Evolutionary conservation across 2,888 invertebrate species (phyloP).

Genomic region (Folsomia manolachei): DNA sequence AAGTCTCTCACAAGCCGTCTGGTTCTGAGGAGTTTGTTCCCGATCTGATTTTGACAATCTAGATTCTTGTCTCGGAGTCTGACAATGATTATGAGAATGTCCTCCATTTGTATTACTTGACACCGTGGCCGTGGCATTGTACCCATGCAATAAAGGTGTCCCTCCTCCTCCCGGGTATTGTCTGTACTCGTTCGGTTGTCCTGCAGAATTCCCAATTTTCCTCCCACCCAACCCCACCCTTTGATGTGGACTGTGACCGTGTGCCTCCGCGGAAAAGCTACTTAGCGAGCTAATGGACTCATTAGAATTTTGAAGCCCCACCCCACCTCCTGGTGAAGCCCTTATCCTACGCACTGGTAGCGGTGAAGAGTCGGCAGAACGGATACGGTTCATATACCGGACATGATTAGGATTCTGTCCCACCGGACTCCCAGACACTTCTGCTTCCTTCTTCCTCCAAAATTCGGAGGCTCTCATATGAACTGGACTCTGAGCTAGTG

Average conservation of each 20-base stretch:
- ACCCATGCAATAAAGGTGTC: too few relatives aligned
- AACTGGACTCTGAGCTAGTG: conserved; percentile 42
- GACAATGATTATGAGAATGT: neutral
- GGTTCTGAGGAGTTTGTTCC: conserved; percentile 15
- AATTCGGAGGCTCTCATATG: conserved; percentile 50
- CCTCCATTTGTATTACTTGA: neutral
- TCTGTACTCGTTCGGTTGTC: neutral
- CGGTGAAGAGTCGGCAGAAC: conserved; percentile 49
- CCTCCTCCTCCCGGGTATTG: neutral
- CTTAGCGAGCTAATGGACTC: conserved; percentile 49
- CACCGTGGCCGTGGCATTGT: neutral
- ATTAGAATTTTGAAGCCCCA: conserved; percentile 37
- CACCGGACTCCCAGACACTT: conserved; percentile 32
- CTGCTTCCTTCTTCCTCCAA: conserved; percentile 51
- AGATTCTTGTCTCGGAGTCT: neutral
- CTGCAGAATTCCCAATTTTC: neutral
- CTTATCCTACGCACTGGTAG: conserved; percentile 42
- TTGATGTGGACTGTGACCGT: conserved; percentile 42
- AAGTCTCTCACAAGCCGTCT: conserved; percentile 46
- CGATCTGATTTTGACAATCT: neutral
- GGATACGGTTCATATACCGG: conserved; percentile 41
- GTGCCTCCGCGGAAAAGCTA: conserved; percentile 44
- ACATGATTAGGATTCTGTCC: conserved; percentile 28
- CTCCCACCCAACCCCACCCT: neutral
- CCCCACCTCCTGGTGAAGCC: conserved; percentile 30